These are phyloP conservation scores for Chromis chromis DNA, from an alignment of 2,797 vertebrate genomes.

Conservation along the genomic window DNA sequence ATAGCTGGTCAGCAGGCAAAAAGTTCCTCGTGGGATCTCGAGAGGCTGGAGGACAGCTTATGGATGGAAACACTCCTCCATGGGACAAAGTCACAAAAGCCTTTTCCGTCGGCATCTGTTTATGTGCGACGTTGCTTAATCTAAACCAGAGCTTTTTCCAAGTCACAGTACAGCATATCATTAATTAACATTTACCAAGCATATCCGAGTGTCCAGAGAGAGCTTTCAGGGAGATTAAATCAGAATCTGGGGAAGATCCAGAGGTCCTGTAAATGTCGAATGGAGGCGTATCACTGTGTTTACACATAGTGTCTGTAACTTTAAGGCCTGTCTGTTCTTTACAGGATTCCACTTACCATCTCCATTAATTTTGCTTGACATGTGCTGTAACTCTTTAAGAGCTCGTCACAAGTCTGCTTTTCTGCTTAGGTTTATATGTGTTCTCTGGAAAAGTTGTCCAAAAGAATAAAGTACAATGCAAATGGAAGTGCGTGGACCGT, in stretches of 20 bases:
- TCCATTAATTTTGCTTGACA: conserved; percentile 10
- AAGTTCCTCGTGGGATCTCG: conserved; percentile 47
- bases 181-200: conserved; percentile 55
- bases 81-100: conserved; percentile 35
- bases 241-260: conserved; percentile 64
- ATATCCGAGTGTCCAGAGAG: conserved; percentile 42
- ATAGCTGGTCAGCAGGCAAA: conserved; percentile 64
- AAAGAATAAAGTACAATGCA: neutral
- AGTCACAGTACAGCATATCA: conserved; percentile 43
- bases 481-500: neutral
- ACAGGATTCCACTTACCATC: conserved; percentile 29
- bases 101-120: conserved; percentile 61
- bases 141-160: conserved; percentile 57
- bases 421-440: conserved; percentile 11
- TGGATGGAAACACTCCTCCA: conserved; percentile 41
- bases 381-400: conserved; percentile 6
- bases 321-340: conserved; percentile 41
- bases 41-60: conserved; percentile 43
- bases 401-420: conserved; percentile 7
- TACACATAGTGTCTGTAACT: conserved; percentile 51
- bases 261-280: conserved; percentile 65
- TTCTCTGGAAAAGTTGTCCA: conserved; percentile 11
- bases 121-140: conserved; percentile 52
- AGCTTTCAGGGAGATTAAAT: conserved; percentile 55
- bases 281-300: conserved; percentile 55